phyloP scores from a whole-genome alignment of 2,888 invertebrate species.

The Formica aserva region DNA sequence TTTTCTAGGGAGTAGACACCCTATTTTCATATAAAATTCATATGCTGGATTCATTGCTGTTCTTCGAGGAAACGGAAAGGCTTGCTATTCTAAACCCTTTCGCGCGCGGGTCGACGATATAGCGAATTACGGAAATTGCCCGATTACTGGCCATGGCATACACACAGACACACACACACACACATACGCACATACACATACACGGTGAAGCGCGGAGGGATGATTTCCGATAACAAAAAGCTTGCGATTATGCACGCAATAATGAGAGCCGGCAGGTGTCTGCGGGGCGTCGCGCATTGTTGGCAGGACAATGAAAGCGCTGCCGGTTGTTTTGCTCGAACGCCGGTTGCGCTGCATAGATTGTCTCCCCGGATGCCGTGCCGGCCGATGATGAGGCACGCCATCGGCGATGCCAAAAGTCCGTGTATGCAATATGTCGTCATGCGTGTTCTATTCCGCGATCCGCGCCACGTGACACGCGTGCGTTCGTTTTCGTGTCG shows the following conservation, averaged over 20 bases:
- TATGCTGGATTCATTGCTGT: not conserved
- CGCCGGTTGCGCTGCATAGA: slow-evolving; percentile 73
- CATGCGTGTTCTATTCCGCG: slow-evolving; percentile 71
- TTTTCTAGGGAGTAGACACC: too few relatives aligned
- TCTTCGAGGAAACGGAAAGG: not conserved
- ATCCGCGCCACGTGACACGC: slow-evolving; percentile 59
- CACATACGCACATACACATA: not conserved
- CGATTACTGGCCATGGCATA: slow-evolving; percentile 62
- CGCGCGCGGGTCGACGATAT: slow-evolving; percentile 26
- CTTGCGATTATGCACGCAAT: slow-evolving; percentile 80
- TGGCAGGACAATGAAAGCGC: slow-evolving; percentile 76
- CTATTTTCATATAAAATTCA: not conserved
- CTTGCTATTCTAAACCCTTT: slow-evolving; percentile 45
- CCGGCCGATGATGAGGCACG: slow-evolving; percentile 71
- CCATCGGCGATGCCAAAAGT: slow-evolving; percentile 68
- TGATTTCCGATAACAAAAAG: slow-evolving; percentile 81
- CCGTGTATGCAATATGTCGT: slow-evolving; percentile 82
- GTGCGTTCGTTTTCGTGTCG: slow-evolving; percentile 30
- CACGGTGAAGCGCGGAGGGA: slow-evolving; percentile 41
- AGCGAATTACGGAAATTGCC: slow-evolving; percentile 73
- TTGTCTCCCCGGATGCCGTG: slow-evolving; percentile 75
- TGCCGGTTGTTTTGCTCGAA: slow-evolving; percentile 72
- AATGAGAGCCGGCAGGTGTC: slow-evolving; percentile 84
- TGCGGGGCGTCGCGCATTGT: slow-evolving; percentile 71
- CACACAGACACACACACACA: not conserved